Evolutionary conservation across 2,888 invertebrate genomes (phyloP).

Genomic region (Sussaba pulchella): DNA sequence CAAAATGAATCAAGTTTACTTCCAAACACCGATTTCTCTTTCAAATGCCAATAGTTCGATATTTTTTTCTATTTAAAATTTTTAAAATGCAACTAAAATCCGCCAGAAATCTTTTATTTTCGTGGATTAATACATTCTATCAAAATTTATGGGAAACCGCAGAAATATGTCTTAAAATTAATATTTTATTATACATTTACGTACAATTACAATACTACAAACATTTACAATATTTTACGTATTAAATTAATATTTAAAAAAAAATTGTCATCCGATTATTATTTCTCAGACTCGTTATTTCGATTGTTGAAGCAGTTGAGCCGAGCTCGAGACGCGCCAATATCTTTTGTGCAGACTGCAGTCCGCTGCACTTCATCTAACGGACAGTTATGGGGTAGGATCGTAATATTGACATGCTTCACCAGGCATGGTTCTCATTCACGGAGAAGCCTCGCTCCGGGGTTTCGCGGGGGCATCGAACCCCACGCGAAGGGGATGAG

Average conservation of each 20-base stretch:
- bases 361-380: constrained; percentile 25
- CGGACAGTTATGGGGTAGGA: constrained; percentile 14
- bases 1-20: too few relatives aligned
- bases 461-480: constrained; percentile 13
- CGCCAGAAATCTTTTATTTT: too few relatives aligned
- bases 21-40: too few relatives aligned
- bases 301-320: constrained; percentile 6
- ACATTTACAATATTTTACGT: too few relatives aligned
- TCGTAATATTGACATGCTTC: constrained; percentile 57
- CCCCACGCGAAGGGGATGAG: constrained; percentile 16
- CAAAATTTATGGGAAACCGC: too few relatives aligned
- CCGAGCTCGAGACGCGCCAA: constrained; percentile 8
- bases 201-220: too few relatives aligned
- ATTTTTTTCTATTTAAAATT: background rate
- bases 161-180: too few relatives aligned
- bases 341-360: constrained; percentile 27
- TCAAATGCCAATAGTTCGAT: too few relatives aligned
- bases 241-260: background rate
- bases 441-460: constrained; percentile 40
- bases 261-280: constrained; percentile 1
- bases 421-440: constrained; percentile 53
- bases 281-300: constrained; percentile 4
- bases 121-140: too few relatives aligned
- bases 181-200: too few relatives aligned
- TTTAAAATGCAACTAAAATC: too few relatives aligned